Evolutionary conservation across 2,113 vertebrate genomes (phyloP).

Genomic region (Oncorhynchus kisutch): DNA sequence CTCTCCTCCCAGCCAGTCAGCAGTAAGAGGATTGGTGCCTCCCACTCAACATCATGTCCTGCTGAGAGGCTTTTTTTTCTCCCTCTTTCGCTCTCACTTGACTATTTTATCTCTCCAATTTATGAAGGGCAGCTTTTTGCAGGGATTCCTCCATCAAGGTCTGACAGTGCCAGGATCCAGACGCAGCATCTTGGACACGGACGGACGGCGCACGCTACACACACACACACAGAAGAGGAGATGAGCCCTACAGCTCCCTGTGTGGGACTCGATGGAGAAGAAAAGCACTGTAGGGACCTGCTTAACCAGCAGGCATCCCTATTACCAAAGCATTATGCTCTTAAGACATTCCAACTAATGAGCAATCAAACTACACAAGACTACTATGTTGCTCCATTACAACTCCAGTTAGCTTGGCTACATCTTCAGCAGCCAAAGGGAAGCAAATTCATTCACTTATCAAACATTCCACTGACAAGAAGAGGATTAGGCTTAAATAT

Average conservation of each 20-base stretch:
- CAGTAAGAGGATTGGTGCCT: constrained; percentile 43
- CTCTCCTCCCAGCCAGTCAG: constrained; percentile 11
- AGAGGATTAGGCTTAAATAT: neutral
- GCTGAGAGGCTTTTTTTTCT: neutral
- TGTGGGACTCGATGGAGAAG: neutral
- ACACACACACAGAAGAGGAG: too few relatives aligned
- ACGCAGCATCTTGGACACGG: neutral
- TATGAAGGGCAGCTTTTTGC: constrained; percentile 5
- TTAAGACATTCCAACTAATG: neutral
- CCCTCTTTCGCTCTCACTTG: neutral
- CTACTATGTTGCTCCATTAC: neutral
- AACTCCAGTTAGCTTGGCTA: neutral
- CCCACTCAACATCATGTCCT: constrained; percentile 8
- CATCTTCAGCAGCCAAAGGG: neutral
- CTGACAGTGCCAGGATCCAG: neutral
- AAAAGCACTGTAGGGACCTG: neutral
- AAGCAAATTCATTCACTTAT: neutral
- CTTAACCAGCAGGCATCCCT: neutral
- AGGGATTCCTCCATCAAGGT: constrained; percentile 36
- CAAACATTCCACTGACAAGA: neutral
- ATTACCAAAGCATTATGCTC: neutral
- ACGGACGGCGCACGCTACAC: too few relatives aligned
- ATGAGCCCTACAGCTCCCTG: too few relatives aligned
- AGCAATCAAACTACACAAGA: neutral
- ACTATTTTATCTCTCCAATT: neutral